Conservation (phyloP, 2,888 invertebrate genomes). For the Automeris io region DNA sequence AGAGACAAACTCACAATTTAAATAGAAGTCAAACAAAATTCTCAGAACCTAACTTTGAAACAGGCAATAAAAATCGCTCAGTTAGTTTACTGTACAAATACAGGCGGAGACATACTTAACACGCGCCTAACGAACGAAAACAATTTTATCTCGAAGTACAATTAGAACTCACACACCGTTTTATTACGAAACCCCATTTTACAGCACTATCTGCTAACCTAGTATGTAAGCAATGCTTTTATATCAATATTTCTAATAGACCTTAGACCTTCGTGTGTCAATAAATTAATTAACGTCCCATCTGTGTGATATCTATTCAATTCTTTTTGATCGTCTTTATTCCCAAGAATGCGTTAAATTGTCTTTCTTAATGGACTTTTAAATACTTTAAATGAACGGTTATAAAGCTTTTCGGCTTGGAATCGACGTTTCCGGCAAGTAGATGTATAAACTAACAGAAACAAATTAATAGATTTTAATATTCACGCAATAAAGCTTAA, state of each 20-base stretch:
- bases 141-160: constrained; percentile 3
- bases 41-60: neutral
- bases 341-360: constrained; percentile 6
- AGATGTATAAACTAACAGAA: neutral
- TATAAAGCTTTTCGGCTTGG: constrained; percentile 2
- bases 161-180: neutral
- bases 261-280: constrained; percentile 27
- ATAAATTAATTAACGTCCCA: constrained; percentile 40
- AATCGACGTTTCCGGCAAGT: neutral
- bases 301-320: constrained; percentile 1
- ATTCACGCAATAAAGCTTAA: neutral
- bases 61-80: constrained; percentile 4
- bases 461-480: neutral
- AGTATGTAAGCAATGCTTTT: constrained; percentile 19
- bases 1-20: neutral
- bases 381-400: constrained; percentile 5
- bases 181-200: constrained; percentile 3
- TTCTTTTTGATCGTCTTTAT: constrained; percentile 1
- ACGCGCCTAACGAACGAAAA: constrained; percentile 5
- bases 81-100: constrained; percentile 5
- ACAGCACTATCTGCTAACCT: constrained; percentile 17
- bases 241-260: constrained; percentile 26
- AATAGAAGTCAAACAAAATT: neutral
- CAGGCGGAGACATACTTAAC: constrained; percentile 6
- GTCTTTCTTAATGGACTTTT: constrained; percentile 7